Evolutionary conservation across 2,797 vertebrate genomes (phyloP).

Genomic region (Moxostoma hubbsi): DNA sequence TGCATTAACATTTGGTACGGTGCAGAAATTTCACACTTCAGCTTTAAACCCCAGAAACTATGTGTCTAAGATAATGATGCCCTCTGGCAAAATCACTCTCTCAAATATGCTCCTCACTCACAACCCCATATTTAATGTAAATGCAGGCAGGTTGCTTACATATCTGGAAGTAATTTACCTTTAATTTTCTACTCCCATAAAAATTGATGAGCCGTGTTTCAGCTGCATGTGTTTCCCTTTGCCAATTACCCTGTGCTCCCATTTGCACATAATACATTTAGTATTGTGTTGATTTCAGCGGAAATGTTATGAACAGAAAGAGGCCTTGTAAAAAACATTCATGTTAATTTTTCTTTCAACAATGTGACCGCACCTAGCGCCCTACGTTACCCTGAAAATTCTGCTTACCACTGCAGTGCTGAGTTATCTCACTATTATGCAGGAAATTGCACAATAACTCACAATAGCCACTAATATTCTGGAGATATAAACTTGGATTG

Average conservation of each 20-base stretch:
- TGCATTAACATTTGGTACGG: too few species aligned
- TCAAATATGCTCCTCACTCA: neutral
- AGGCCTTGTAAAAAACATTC: neutral
- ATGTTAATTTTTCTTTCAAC: constrained; percentile 24
- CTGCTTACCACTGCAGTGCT: constrained; percentile 6
- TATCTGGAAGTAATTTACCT: constrained; percentile 35
- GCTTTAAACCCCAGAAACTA: constrained; percentile 13
- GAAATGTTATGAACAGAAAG: constrained; percentile 9
- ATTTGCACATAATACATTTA: constrained; percentile 30
- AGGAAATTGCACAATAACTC: constrained; percentile 15
- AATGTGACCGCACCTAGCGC: neutral
- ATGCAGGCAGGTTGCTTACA: neutral
- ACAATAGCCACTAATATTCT: neutral
- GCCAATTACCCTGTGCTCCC: neutral
- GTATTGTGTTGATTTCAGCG: constrained; percentile 6
- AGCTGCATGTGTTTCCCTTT: constrained; percentile 7
- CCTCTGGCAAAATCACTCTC: neutral
- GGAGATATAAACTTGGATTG: neutral
- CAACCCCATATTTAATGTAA: neutral
- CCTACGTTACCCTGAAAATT: constrained; percentile 25
- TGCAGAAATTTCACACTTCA: too few species aligned
- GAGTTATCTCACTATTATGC: neutral
- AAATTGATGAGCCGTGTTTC: constrained; percentile 15
- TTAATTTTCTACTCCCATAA: constrained; percentile 16
- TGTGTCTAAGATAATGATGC: constrained; percentile 23